These are phyloP conservation scores for Drosophila tsacasi DNA, from an alignment of 1,140 invertebrate species.

Conservation along the genomic window DNA sequence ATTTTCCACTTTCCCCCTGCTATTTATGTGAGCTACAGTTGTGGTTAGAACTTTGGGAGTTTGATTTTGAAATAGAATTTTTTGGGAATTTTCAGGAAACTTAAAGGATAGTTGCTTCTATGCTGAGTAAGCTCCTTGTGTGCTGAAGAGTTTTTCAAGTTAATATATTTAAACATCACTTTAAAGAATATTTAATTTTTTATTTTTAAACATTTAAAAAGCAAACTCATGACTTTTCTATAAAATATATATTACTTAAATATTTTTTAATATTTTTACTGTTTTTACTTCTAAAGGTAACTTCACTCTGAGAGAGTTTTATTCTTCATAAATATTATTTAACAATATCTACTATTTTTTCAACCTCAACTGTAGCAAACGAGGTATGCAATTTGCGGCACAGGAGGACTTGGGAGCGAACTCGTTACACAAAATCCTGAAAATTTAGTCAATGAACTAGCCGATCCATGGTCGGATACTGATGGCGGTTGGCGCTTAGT, in stretches of 20 bases:
- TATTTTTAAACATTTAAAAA: not conserved
- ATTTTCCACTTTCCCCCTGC: not conserved
- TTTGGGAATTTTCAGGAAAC: no score
- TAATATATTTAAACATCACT: no score
- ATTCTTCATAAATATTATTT: not conserved
- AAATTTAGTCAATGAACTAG: conserved; percentile 35
- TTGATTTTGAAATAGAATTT: not conserved
- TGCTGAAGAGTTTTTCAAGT: no score
- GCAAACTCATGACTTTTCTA: no score
- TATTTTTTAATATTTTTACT: no score
- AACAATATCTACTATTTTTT: not conserved
- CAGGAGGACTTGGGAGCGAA: not conserved
- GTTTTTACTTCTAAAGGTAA: accelerated
- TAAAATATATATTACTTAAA: no score
- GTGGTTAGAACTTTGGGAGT: not conserved
- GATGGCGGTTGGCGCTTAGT: conserved; percentile 56
- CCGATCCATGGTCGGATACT: conserved; percentile 12
- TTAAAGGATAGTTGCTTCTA: no score
- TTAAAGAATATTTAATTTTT: no score
- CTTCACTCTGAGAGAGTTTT: accelerated
- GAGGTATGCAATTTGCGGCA: not conserved
- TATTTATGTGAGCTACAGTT: conserved; percentile 6
- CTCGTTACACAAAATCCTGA: conserved; percentile 37
- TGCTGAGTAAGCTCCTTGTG: no score
- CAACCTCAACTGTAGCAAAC: not conserved